Evolutionary conservation across 2,797 vertebrate genomes (phyloP), one percentile per base, ranked within the genome.

Genomic region (Mionectes olivaceus): DNA sequence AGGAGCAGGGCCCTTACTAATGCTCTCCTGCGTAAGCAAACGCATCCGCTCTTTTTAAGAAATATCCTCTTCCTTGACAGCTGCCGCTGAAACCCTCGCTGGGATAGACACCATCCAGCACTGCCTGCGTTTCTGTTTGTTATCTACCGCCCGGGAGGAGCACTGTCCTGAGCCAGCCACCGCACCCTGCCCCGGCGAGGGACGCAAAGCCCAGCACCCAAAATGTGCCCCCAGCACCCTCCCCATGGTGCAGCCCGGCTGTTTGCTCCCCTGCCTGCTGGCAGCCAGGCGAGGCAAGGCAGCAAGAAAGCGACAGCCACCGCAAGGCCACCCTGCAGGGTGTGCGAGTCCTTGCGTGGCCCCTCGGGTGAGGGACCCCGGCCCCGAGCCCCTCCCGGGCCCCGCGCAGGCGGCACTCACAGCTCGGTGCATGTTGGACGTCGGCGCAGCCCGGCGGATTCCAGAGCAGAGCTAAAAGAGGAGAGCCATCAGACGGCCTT

Each of bases 341-440:
- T 82, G 57, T 8, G 39, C 47, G 19, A 75, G 76, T 47, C 68
- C 19, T 50, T 55, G 39, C 12, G 7, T 65, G 61, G 91, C 71
- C 75, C 91, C 61, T 7, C 14, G 75, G 86, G 81, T 43, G 90
- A 49, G 73, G 60, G 92, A 95, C 93, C 93, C 96, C 96, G 44
- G 85, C 77, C 85, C 86, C 83, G 2, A 27, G 67, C 81, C 96
- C 93, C 96, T 95, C 94, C 97, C 91, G 17, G 80, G 87, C 59
- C 94, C 94, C 95, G 69, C 77, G 39, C 95, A 90, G 97, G 97
- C 97, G 91, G 97, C 98, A 99, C 99, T 99, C 98, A 99, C 99
- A 94, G 98, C 97, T 97, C 98, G 98, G 96, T 99, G 98, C 99
- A 99, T 98, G 97, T 96, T 96, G 97, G 96, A 93, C 98, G 97